Base-by-base conservation (phyloP, 2,888 invertebrate species). In the Nomada hirtipes region DNA sequence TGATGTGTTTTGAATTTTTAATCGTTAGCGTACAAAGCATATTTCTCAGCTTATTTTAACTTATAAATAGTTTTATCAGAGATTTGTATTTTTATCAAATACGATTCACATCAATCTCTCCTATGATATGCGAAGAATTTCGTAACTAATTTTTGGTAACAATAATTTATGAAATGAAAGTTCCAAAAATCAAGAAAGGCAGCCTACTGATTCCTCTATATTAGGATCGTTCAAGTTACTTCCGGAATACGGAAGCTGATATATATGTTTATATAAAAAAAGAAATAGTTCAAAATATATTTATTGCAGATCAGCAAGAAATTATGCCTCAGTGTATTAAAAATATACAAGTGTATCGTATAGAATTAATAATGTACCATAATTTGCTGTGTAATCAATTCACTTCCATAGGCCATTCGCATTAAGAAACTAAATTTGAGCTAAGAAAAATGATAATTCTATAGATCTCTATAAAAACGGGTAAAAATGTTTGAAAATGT, bases 241-340 rank as follows among this genome's bases (percentile, higher is more conserved):
- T 53, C 15, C 55, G 23, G 76, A 69, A 74, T 76, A 53, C 77
- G 73, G 50, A 64, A 76, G n/a, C 53, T 67, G 55, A 36, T 81
- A 65, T 64, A 36, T 36, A 36, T 36, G 7, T 7, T 36, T 36
- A 36, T 36, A 36, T 36, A 36, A 36, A 69, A 85, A 78, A 72
- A 52, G 26, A 75, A 55, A 76, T 59, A 76, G 59, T 76, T 68
- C 60, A 74, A 80, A 82, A 79, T 81, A 82, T 74, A 76, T 55
- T 68, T 44, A 65, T 83, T 76, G 73, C 60, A 71, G 29, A 81
- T 65, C 65, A 77, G 57, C 57, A 60, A 85, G 73, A 82, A 82
- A 70, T 86, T 70, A 79, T 77, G 50, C 29, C 69, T 23, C 44
- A 63, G 10, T 42, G 26, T 71, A 59, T 61, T 74, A 26, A 75